A percentile compares a stretch with the other conserved stretches of the same genome.
These are phyloP conservation scores for Parotia lawesii DNA, from an alignment of 2,113 vertebrate species.

Conservation along the genomic window DNA sequence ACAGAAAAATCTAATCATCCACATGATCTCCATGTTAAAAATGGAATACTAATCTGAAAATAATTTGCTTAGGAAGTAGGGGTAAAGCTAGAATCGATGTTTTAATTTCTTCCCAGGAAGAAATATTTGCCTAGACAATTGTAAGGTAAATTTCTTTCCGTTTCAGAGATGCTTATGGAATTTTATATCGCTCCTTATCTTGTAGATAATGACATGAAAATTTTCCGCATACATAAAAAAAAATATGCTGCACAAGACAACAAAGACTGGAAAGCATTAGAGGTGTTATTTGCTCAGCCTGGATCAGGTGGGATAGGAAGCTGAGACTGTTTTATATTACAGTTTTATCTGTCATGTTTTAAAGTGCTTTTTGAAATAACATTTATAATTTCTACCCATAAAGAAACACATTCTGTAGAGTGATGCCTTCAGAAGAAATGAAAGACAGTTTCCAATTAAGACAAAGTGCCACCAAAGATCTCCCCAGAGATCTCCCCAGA, in stretches of 20 bases:
- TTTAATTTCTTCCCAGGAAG: background rate
- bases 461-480: background rate
- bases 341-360: background rate
- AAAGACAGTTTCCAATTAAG: conserved; percentile 31
- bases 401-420: background rate
- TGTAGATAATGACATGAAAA: background rate
- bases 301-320: background rate
- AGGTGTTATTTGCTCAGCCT: background rate
- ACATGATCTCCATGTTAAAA: background rate
- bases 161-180: background rate
- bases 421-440: conserved; percentile 4
- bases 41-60: background rate
- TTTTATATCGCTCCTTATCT: background rate
- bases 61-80: background rate
- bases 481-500: background rate
- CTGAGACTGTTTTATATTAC: background rate
- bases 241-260: background rate
- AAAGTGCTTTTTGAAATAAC: background rate
- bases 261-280: background rate
- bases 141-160: background rate
- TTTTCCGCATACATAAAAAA: background rate
- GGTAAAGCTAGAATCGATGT: background rate
- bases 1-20: background rate
- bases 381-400: background rate
- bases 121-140: background rate